Conservation (phyloP, 30 jellyfish, hydroid and myxozoan genomes). For the Pseudorhiza aurosa region DNA sequence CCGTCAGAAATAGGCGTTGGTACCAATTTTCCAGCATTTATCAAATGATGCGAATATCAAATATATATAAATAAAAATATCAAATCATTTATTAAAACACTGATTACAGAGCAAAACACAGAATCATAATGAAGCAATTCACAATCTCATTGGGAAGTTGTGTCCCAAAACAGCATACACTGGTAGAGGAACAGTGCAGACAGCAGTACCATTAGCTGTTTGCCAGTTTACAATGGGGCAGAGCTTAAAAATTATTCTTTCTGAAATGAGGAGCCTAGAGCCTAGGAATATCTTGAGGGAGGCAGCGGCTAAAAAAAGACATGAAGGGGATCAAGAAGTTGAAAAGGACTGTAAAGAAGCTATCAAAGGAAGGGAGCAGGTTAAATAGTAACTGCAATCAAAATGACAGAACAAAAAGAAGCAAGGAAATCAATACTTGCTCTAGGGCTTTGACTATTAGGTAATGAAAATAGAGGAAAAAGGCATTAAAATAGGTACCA, state of each 20-base stretch:
- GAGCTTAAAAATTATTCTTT: constrained; percentile 6
- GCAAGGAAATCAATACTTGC: too few relatives aligned
- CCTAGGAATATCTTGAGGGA: constrained; percentile 9
- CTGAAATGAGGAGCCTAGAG: constrained; percentile 1
- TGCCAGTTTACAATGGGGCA: constrained; percentile 47
- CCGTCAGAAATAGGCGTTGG: constrained; percentile 16
- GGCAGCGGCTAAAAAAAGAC: constrained; percentile 1
- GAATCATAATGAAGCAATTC: constrained; percentile 41
- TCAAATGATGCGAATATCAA: constrained; percentile 8
- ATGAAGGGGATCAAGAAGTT: neutral
- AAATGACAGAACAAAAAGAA: too few relatives aligned
- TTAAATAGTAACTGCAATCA: too few relatives aligned
- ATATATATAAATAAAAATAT: too few relatives aligned
- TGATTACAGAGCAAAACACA: constrained; percentile 30
- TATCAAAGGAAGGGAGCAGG: constrained; percentile 18
- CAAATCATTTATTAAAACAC: too few relatives aligned
- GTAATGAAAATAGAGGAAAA: too few relatives aligned
- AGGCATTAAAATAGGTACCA: too few relatives aligned
- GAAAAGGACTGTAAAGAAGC: neutral
- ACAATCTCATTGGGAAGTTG: constrained; percentile 6
- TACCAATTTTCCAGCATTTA: neutral
- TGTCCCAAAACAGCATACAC: too few relatives aligned
- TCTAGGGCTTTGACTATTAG: too few relatives aligned
- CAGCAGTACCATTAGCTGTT: too few relatives aligned
- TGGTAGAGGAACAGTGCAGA: too few relatives aligned